Conservation (phyloP, 2,113 vertebrate species). For the Sander lucioperca region DNA sequence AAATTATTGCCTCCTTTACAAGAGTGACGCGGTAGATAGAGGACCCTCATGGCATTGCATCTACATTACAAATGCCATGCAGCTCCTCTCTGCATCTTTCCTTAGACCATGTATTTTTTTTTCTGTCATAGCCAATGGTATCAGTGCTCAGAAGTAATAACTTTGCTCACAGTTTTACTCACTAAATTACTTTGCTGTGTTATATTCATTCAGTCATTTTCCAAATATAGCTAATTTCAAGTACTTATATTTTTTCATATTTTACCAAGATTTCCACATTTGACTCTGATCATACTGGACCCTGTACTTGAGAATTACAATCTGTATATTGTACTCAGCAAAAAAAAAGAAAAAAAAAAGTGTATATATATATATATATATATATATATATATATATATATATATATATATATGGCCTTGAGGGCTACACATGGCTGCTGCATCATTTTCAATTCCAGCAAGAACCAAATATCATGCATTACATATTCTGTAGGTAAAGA, state of each 20-base stretch:
- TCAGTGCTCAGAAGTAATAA: neutral
- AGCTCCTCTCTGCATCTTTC: conserved; percentile 12
- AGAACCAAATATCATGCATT: neutral
- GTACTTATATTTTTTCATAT: neutral
- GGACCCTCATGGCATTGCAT: conserved; percentile 29
- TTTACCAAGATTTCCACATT: neutral
- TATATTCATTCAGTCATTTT: neutral
- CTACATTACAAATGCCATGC: conserved; percentile 49
- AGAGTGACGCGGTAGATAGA: conserved; percentile 43
- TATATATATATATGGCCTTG: no score
- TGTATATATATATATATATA: no score
- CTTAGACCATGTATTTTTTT: neutral
- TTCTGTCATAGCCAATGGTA: neutral
- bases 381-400: no score
- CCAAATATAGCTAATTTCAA: neutral
- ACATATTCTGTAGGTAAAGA: neutral
- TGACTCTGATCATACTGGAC: neutral
- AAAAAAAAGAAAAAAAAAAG: no score
- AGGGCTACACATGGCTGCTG: no score
- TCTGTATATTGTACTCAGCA: no score
- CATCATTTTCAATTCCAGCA: neutral
- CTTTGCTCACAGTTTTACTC: neutral
- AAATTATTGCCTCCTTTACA: conserved; percentile 56
- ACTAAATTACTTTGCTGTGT: neutral
- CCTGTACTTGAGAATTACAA: no score